phyloP scores from a whole-genome alignment of 2,888 invertebrate genomes.

The Pristionchus mayeri region DNA sequence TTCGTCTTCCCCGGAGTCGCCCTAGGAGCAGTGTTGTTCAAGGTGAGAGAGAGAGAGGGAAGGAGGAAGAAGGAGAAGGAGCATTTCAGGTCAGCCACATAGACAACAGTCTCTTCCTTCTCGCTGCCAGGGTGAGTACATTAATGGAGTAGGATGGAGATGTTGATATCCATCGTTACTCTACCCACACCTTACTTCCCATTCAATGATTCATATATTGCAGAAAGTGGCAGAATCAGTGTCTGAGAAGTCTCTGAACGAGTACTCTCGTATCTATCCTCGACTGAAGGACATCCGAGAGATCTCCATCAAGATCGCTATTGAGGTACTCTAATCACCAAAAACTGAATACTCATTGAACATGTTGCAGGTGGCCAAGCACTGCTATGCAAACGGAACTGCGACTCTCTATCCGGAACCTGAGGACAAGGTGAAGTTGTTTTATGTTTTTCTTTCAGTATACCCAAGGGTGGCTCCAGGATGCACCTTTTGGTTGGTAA shows the following conservation, averaged over 20 bases:
- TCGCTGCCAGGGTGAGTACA: constrained; percentile 87
- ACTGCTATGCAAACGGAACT: constrained; percentile 83
- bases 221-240: constrained; percentile 88
- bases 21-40: constrained; percentile 91
- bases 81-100: constrained; percentile 81
- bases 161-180: background rate
- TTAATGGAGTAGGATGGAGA: background rate
- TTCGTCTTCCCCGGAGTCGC: constrained; percentile 97
- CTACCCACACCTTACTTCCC: background rate
- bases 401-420: constrained; percentile 81
- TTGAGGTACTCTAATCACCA: constrained; percentile 52
- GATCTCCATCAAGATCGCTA: constrained; percentile 88
- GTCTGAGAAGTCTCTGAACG: constrained; percentile 85
- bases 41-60: constrained; percentile 79
- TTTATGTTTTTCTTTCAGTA: background rate
- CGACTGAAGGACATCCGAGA: constrained; percentile 87
- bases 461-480: too few species aligned
- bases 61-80: background rate
- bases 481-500: too few species aligned
- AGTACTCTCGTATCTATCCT: constrained; percentile 90
- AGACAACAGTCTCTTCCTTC: constrained; percentile 92
- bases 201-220: constrained; percentile 52
- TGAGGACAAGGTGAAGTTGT: constrained; percentile 76
- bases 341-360: constrained; percentile 79
- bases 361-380: constrained; percentile 87